Conservation (phyloP, 2,113 vertebrate species). For the Rousettus leschenaultii region DNA sequence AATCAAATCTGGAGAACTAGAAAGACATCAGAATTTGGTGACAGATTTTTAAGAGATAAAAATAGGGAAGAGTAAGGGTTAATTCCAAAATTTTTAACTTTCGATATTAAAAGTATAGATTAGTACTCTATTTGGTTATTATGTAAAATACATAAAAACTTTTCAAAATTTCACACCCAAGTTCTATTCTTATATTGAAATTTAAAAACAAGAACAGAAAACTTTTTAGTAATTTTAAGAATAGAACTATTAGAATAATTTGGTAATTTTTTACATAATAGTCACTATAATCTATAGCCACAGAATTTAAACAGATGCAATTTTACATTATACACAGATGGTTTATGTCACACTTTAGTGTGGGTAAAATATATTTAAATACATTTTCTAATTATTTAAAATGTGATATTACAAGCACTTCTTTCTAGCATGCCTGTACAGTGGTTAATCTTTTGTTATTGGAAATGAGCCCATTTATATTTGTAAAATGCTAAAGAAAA, state of each 20-base stretch:
- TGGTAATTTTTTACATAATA: slow-evolving; percentile 32
- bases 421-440: slow-evolving; percentile 51
- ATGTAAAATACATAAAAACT: slow-evolving; percentile 7
- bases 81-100: background rate
- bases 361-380: slow-evolving; percentile 64
- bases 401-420: slow-evolving; percentile 45
- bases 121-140: background rate
- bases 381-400: slow-evolving; percentile 69
- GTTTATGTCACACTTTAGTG: slow-evolving; percentile 61
- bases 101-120: background rate
- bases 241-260: slow-evolving; percentile 50
- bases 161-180: background rate
- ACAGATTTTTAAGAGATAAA: background rate
- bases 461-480: slow-evolving; percentile 10
- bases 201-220: slow-evolving; percentile 1
- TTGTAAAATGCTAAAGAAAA: slow-evolving; percentile 69
- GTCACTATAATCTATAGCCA: slow-evolving; percentile 38
- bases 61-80: background rate
- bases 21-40: slow-evolving; percentile 5
- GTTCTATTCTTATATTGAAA: background rate
- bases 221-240: slow-evolving; percentile 38
- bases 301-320: slow-evolving; percentile 42
- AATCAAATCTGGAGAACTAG: slow-evolving; percentile 12
- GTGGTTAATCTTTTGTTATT: slow-evolving; percentile 58
- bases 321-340: slow-evolving; percentile 65